Evolutionary conservation across 2,113 vertebrate genomes (phyloP), one percentile per base, ranked within the genome.

Genomic region (Callorhinus ursinus): DNA sequence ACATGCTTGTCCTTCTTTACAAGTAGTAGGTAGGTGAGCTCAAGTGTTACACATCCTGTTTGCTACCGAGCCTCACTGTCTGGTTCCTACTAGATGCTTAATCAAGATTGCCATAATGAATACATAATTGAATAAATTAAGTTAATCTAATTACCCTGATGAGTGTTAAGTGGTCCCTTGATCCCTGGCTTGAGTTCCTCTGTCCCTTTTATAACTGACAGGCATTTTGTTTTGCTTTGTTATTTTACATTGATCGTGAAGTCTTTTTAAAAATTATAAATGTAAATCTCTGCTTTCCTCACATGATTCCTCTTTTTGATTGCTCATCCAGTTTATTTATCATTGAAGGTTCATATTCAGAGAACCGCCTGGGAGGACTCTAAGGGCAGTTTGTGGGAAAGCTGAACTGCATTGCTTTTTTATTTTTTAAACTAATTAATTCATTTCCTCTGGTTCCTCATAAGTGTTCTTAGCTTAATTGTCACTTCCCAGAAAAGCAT

Each of bases 81-180:
- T 49, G 14, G 21, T 2, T 7, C 51, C 88, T 81, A 26, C 67
- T 82, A 36, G 33, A 71, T 11, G 16, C 53, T 81, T 46, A 53
- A 33, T 88, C 65, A 46, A 4, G 59, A 89, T 80, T 7, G 1
- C 12, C 74, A 21, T 36, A 67, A 86, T 69, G 77, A 76, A 86
- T 65, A 33, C 26, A 4, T 77, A 84, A 74, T 31, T 67, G 55
- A 82, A 53, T 72, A 92, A 49, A 49, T 19, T 19, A 71, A 42
- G 15, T 63, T 69, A 33, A 77, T 53, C 39, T 84, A 87, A 93
- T 92, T 89, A 63, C 42, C 21, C 79, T 94, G 65, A 72, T 95
- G 16, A 88, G 15, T 85, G 15, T 55, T 51, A 77, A 94, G 42
- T 0, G 1, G 15, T 93, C 36, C 42, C 92, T 88, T 84, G 88